Percentiles rank a stretch among this genome's conserved stretches.
Evolutionary conservation across 1,140 invertebrate genomes (phyloP).

Genomic region (Drosophila pandora): DNA sequence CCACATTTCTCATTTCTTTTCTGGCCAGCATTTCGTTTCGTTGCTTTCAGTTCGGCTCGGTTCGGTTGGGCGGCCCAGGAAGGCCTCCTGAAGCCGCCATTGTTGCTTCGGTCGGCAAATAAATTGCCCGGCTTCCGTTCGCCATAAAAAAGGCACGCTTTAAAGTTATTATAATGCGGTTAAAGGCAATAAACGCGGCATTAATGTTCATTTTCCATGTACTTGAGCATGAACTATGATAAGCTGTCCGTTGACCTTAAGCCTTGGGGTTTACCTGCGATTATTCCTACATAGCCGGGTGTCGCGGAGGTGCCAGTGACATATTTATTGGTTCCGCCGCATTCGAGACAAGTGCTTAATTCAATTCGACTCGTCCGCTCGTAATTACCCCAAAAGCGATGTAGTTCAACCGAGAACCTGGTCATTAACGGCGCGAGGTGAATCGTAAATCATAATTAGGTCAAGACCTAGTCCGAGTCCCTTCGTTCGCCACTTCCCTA

Average conservation of each 20-base stretch:
- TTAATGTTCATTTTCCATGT: slow-evolving; percentile 69
- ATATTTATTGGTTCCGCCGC: slow-evolving; percentile 10
- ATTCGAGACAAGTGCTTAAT: slow-evolving; percentile 18
- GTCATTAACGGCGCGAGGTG: background rate
- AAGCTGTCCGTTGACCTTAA: slow-evolving; percentile 15
- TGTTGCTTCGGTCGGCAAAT: slow-evolving; percentile 69
- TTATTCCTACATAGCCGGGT: slow-evolving; percentile 30
- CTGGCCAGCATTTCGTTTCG: background rate
- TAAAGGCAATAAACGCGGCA: slow-evolving; percentile 77
- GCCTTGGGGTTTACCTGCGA: slow-evolving; percentile 3
- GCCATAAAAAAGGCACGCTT: slow-evolving; percentile 69
- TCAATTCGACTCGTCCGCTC: background rate
- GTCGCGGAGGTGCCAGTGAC: slow-evolving; percentile 11
- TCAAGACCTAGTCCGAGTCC: slow-evolving; percentile 16
- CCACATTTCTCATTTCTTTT: slow-evolving; percentile 76
- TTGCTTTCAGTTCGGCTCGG: background rate
- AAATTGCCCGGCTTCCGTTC: slow-evolving; percentile 70
- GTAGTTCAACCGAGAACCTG: background rate
- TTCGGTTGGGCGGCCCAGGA: slow-evolving; percentile 7
- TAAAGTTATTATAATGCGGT: slow-evolving; percentile 82
- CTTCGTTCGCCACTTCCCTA: background rate
- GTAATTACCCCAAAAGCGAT: background rate
- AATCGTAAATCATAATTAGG: slow-evolving; percentile 43
- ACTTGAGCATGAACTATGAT: slow-evolving; percentile 61
- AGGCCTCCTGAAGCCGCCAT: slow-evolving; percentile 21